Evolutionary conservation across 2,888 invertebrate genomes (phyloP), one percentile per base, ranked within the genome.

Genomic region (Agrenia bidenticulata): DNA sequence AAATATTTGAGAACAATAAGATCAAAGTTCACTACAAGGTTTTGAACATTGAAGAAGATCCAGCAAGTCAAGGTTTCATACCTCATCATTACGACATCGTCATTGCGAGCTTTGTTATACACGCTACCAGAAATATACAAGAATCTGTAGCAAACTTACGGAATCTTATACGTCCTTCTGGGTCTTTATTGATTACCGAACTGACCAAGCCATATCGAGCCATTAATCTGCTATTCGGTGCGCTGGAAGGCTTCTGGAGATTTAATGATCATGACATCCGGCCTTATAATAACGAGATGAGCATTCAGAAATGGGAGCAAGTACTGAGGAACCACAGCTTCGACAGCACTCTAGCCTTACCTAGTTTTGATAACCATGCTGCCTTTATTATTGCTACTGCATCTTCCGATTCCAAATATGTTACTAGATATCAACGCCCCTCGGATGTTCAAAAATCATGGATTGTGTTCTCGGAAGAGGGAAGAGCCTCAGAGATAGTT

Each of bases 31-130:
- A 56, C 21, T 69, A 61, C 45, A 64, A 61, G 42, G 51, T 56
- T 1, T 63, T 69, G n/a, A 66, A 69, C 42, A 61, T 69, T 13
- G 69, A 69, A 23, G 65, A 69, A 23, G 66, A 69, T 49, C 66
- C 69, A 11, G 53, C 61, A 57, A 37, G 21, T 7, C 69, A 69
- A 37, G 68, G 68, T 2, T 63, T 69, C 19, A 24, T 37, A 1
- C 63, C 65, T 1, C 32, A 60, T 17, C 54, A 63, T 37, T 68
- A 60, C 24, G 69, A 69, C 23, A 13, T 24, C 4, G 26, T 56
- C 4, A 19, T 63, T 19, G 69, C 63, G 0, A 27, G 61, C 2
- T 60, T 62, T n/a, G 63, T 69, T 0, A 27, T 69, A 9, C 69
- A 69, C 24, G 65, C 69, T 0, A 69, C 69, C 5, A 63, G 39